Evolutionary conservation across 2,888 invertebrate genomes (phyloP).

Genomic region (Drosophila dives): DNA sequence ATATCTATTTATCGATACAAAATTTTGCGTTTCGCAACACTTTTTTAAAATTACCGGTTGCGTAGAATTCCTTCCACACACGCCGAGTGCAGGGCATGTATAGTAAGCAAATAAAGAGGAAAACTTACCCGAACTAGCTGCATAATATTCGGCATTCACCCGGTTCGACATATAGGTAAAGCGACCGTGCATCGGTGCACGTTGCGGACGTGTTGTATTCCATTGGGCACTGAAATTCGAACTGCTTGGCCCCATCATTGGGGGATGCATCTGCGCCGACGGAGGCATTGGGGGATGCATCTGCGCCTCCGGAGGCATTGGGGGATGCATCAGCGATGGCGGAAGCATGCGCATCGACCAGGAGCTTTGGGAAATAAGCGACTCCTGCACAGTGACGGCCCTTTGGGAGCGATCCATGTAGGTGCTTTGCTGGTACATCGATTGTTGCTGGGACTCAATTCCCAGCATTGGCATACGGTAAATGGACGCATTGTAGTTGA

Average conservation of each 20-base stretch:
- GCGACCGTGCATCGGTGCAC: neutral
- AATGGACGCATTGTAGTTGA: conserved; percentile 32
- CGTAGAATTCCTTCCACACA: neutral
- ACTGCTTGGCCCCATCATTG: conserved; percentile 9
- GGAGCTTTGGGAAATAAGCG: conserved; percentile 60
- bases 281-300: conserved; percentile 10
- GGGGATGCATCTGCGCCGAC: conserved; percentile 9
- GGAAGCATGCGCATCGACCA: conserved; percentile 50
- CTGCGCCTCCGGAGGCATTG: conserved; percentile 13
- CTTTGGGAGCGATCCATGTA: conserved; percentile 60
- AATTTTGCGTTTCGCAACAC: neutral
- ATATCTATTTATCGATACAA: neutral
- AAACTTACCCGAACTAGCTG: conserved; percentile 44
- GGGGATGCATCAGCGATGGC: conserved; percentile 9
- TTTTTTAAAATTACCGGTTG: conserved; percentile 1
- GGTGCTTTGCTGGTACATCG: conserved; percentile 66
- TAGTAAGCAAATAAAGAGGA: too few relatives aligned
- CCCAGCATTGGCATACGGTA: conserved; percentile 51
- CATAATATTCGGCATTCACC: conserved; percentile 52
- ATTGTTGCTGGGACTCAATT: conserved; percentile 63
- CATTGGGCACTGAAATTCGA: conserved; percentile 6
- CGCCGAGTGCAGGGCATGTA: too few relatives aligned
- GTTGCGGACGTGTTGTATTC: neutral
- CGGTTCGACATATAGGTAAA: conserved; percentile 31
- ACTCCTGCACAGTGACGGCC: conserved; percentile 56